These are phyloP conservation scores for Thera britannica DNA, from an alignment of 2,888 invertebrate genomes.

Conservation along the genomic window DNA sequence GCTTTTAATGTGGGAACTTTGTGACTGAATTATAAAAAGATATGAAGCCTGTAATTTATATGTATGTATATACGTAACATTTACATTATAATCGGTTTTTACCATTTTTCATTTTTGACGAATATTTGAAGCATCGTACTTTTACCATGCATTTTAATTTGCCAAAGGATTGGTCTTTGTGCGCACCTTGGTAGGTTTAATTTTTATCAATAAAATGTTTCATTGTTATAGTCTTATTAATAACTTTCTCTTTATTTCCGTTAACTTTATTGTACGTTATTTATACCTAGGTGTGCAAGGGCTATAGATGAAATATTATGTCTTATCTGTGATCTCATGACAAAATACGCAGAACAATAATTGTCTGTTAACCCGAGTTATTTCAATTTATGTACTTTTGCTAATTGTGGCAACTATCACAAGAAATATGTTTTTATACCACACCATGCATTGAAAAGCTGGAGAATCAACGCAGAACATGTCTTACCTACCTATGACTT, in stretches of 20 bases:
- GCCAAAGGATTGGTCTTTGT: slow-evolving; percentile 12
- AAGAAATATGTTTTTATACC: too few relatives aligned
- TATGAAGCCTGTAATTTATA: slow-evolving; percentile 7
- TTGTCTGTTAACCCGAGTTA: not conserved
- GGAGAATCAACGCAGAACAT: too few relatives aligned
- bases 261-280: not conserved
- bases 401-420: slow-evolving; percentile 1
- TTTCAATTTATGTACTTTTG: not conserved
- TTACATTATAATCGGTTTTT: slow-evolving; percentile 2
- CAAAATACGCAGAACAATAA: not conserved
- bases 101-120: slow-evolving; percentile 12
- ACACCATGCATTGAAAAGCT: too few relatives aligned
- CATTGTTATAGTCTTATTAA: too few relatives aligned
- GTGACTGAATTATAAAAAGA: slow-evolving; percentile 9
- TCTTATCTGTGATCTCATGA: slow-evolving; percentile 19
- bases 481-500: too few relatives aligned
- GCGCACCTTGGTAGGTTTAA: not conserved
- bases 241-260: not conserved
- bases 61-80: not conserved
- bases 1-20: not conserved
- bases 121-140: slow-evolving; percentile 5
- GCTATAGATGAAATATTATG: not conserved
- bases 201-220: not conserved
- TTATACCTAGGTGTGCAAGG: not conserved
- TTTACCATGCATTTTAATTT: slow-evolving; percentile 1